A percentile compares a stretch with the other conserved stretches of the same genome.
phyloP scores from a whole-genome alignment of 1,140 invertebrate species.

The Drosophila sechellia region DNA sequence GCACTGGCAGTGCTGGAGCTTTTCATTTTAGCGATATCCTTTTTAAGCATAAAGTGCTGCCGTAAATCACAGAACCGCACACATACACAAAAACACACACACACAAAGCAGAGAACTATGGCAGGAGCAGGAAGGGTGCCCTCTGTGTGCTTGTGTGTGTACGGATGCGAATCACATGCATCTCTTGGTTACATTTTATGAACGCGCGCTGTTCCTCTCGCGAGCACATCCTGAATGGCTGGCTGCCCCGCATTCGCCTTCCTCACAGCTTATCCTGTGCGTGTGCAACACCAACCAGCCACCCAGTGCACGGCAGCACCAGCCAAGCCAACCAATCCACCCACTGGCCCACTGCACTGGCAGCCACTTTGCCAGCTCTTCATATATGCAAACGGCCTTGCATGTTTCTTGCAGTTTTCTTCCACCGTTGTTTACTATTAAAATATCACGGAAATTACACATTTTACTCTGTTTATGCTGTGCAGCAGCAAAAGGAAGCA shows the following conservation, averaged over 20 bases:
- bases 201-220: slow-evolving; percentile 65
- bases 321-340: background rate
- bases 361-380: slow-evolving; percentile 72
- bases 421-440: slow-evolving; percentile 77
- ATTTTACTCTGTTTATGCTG: slow-evolving; percentile 81
- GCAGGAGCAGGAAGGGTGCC: slow-evolving; percentile 41
- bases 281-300: slow-evolving; percentile 36
- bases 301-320: background rate
- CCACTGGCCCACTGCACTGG: slow-evolving; percentile 3
- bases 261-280: slow-evolving; percentile 68
- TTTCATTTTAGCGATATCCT: slow-evolving; percentile 83
- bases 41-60: slow-evolving; percentile 83
- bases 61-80: slow-evolving; percentile 78
- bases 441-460: slow-evolving; percentile 83
- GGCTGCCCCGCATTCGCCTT: slow-evolving; percentile 23
- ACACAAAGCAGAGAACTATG: background rate
- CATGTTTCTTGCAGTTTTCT: slow-evolving; percentile 69
- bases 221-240: slow-evolving; percentile 60
- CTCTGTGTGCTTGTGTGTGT: slow-evolving; percentile 40
- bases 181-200: slow-evolving; percentile 82
- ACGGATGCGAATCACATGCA: slow-evolving; percentile 81
- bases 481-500: slow-evolving; percentile 43
- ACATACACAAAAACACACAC: slow-evolving; percentile 27
- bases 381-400: slow-evolving; percentile 62
- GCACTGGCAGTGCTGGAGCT: slow-evolving; percentile 53